Conservation (phyloP, 2,888 invertebrate species). For the Metallyticus violacea region DNA sequence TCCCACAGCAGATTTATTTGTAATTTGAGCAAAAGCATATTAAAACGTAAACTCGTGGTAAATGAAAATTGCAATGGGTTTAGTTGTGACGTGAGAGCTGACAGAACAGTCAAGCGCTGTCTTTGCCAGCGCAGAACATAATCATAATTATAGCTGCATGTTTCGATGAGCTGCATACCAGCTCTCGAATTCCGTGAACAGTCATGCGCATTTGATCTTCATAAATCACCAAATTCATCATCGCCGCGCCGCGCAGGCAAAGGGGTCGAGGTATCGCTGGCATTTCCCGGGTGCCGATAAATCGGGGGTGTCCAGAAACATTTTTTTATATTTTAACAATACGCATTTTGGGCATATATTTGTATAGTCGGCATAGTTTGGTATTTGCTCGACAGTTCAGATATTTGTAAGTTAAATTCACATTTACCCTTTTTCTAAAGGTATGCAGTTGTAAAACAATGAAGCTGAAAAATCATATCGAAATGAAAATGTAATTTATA, state of each 20-base stretch:
- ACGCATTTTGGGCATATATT: no score
- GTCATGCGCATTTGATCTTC: not conserved
- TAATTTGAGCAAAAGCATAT: no score
- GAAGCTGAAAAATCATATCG: no score
- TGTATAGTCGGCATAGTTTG: no score
- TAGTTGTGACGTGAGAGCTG: not conserved
- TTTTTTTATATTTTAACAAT: no score
- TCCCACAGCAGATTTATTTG: no score
- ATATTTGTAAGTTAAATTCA: no score
- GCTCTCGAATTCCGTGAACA: not conserved
- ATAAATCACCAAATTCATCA: not conserved
- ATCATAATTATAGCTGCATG: not conserved
- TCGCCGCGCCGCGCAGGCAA: not conserved
- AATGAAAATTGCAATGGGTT: not conserved
- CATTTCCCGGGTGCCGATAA: not conserved
- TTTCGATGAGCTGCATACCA: not conserved
- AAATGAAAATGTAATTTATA: no score
- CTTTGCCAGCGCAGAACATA: not conserved
- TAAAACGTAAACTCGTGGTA: not conserved
- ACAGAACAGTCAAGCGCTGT: not conserved
- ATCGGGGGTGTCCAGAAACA: not conserved
- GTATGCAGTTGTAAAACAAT: no score
- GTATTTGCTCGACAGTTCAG: no score
- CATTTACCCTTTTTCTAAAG: no score
- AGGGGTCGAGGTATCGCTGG: not conserved